Evolutionary conservation across 2,113 vertebrate species (phyloP), one percentile per base, ranked within the genome.

Genomic region (Heterotis niloticus): DNA sequence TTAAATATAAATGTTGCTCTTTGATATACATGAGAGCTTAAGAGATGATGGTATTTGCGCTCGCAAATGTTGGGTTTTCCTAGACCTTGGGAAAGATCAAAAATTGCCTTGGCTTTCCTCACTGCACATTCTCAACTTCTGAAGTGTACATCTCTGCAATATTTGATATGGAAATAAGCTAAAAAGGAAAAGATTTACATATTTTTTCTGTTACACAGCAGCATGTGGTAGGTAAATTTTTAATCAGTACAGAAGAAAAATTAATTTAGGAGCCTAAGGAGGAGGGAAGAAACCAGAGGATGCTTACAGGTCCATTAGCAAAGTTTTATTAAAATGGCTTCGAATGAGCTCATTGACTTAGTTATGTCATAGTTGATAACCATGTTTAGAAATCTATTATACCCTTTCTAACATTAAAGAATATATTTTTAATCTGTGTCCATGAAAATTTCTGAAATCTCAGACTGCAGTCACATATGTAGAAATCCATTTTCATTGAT

Each of bases 81-180:
- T 71, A 78, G 77, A 81, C 79, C 83, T 80, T 64, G 76, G 73
- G 62, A 73, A 73, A 79, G 69, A 79, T 79, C 78, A 79, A 80
- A 80, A 80, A 78, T 78, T 64, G 64, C 51, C 44, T 80, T 16
- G 24, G 62, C 65, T 66, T 74, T 80, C 60, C 70, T 75, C 44
- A 18, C 71, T 80, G 29, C 78, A 81, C 85, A 84, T 81, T 85
- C 44, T 7, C 82, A 79, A 85, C 83, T 79, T 85, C 84, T 86
- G 80, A 81, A 85, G 81, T 81, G 79, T 71, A 84, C 81, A 77
- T 85, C 78, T 75, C 64, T 29, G 78, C 77, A 86, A 83, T 89
- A 90, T 91, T 91, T 93, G 88, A 91, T 92, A 87, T 90, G 90
- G 88, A 90, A 89, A 91, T 92, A 90, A 88, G 86, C 83, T 85